Conservation (phyloP, 2,797 vertebrate species). For the Ctenopoma multispine region DNA sequence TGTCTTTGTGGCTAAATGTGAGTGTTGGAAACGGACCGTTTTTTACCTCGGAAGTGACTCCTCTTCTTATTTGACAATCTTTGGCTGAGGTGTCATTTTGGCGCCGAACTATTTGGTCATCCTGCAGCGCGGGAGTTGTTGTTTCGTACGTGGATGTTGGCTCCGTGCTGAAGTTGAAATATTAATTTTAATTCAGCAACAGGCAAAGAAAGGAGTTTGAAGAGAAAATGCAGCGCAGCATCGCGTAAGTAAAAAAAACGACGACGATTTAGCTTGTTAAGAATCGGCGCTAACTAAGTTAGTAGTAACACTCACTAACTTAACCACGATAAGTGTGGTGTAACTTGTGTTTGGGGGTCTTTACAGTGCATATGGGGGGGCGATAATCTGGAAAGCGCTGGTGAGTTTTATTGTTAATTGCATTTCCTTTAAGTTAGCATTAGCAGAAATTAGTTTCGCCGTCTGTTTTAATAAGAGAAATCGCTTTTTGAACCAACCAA, state of each 20-base stretch:
- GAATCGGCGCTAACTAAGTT: neutral
- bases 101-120: slow-evolving; percentile 70
- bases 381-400: rapidly evolving
- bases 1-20: neutral
- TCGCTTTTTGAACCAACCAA: neutral
- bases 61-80: neutral
- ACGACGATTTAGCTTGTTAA: neutral
- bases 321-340: neutral
- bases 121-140: slow-evolving; percentile 66
- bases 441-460: neutral
- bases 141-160: slow-evolving; percentile 4
- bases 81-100: slow-evolving; percentile 67
- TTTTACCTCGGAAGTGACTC: rapidly evolving
- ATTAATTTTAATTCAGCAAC: neutral
- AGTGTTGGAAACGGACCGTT: rapidly evolving
- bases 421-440: neutral
- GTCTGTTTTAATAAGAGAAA: neutral
- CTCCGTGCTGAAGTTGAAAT: neutral
- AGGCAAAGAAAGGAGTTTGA: neutral
- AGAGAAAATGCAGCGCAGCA: slow-evolving; percentile 85
- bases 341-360: neutral
- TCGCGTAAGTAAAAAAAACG: slow-evolving; percentile 78
- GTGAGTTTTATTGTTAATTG: neutral
- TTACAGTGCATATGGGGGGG: neutral
- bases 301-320: no score